These are phyloP conservation scores for Drosophila emarginata DNA, from an alignment of 2,888 invertebrate genomes.

Conservation along the genomic window DNA sequence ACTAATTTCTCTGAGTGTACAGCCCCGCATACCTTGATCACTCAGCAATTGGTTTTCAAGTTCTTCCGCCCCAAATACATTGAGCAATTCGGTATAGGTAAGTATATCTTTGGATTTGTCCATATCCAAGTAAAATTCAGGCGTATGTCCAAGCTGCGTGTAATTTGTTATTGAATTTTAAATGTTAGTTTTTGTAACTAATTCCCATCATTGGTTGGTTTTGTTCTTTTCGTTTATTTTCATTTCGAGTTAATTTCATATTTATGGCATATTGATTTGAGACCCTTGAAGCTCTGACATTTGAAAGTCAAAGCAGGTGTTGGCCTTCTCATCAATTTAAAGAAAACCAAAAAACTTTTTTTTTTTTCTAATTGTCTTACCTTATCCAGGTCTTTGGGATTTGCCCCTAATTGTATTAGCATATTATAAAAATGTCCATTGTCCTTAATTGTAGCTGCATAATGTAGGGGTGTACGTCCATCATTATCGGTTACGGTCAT, in stretches of 20 bases:
- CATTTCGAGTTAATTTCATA: conserved; percentile 43
- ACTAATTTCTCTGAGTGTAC: conserved; percentile 24
- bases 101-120: conserved; percentile 84
- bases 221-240: conserved; percentile 8
- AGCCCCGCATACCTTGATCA: conserved; percentile 87
- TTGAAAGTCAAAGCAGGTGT: conserved; percentile 58
- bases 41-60: conserved; percentile 87
- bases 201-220: background rate
- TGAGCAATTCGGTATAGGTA: conserved; percentile 87
- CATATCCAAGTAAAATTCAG: conserved; percentile 90
- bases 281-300: conserved; percentile 13
- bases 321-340: conserved; percentile 24
- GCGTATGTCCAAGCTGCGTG: conserved; percentile 88
- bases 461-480: conserved; percentile 94
- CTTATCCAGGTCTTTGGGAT: conserved; percentile 91
- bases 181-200: conserved; percentile 30
- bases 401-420: conserved; percentile 92
- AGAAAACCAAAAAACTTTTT: background rate
- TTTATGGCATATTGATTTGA: conserved; percentile 66
- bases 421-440: conserved; percentile 94
- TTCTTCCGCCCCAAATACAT: conserved; percentile 88
- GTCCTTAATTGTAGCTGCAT: conserved; percentile 91
- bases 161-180: conserved; percentile 47
- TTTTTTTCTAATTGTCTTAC: conserved; percentile 83
- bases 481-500: conserved; percentile 90